A percentile compares a stretch with the other conserved stretches of the same genome.
Evolutionary conservation across 2,113 vertebrate genomes (phyloP).

Genomic region (Herpailurus yagouaroundi): DNA sequence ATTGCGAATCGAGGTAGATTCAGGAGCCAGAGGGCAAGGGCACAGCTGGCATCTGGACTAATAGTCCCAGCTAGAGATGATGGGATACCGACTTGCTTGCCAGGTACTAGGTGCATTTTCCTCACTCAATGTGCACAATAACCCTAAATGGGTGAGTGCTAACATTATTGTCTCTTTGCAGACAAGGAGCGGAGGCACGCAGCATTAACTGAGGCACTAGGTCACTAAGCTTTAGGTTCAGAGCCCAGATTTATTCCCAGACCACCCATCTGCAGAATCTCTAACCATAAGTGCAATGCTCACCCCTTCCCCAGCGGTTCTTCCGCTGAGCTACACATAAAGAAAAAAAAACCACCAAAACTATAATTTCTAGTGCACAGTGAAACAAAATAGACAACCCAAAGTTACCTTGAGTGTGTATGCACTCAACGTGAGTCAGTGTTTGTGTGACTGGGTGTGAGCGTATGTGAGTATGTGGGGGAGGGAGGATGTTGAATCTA

Average conservation of each 20-base stretch:
- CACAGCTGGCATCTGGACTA: neutral
- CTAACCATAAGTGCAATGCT: neutral
- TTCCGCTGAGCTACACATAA: neutral
- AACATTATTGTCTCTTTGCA: neutral
- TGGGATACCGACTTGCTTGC: neutral
- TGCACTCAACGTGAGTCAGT: neutral
- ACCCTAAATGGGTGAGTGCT: neutral
- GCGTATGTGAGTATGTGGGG: neutral
- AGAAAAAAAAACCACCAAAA: neutral
- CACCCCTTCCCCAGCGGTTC: neutral
- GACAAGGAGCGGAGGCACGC: neutral
- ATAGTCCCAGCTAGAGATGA: neutral
- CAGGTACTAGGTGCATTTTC: neutral
- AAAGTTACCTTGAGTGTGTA: neutral
- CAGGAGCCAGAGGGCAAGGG: neutral
- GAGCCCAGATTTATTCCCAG: neutral
- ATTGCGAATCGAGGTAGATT: neutral
- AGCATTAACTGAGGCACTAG: neutral
- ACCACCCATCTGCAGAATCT: neutral
- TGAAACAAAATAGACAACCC: neutral
- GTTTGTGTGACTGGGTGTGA: neutral
- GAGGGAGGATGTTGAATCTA: neutral
- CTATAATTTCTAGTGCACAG: neutral
- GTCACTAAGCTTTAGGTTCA: neutral
- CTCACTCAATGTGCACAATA: neutral